These are phyloP conservation scores for Xestia sexstrigata DNA, from an alignment of 2,888 invertebrate genomes.

Conservation along the genomic window DNA sequence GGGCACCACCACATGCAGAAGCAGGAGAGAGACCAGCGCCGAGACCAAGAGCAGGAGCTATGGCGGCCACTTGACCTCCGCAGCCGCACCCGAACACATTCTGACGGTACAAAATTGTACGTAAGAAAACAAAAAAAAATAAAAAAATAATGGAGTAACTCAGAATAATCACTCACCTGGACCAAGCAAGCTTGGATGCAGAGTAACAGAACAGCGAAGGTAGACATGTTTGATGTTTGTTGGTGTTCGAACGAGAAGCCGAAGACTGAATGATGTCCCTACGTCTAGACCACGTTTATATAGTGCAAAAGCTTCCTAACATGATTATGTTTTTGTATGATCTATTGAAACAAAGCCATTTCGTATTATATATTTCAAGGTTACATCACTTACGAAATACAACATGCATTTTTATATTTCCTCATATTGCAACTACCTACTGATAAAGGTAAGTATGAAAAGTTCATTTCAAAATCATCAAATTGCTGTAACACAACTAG, in stretches of 20 bases:
- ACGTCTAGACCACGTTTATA: neutral
- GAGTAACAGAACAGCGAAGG: conserved; percentile 13
- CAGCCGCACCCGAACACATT: neutral
- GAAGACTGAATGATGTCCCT: neutral
- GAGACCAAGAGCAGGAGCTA: conserved; percentile 51
- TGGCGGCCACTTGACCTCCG: neutral
- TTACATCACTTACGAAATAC: neutral
- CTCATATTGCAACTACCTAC: conserved; percentile 9
- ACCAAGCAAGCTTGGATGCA: conserved; percentile 12
- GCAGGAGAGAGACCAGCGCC: conserved; percentile 2
- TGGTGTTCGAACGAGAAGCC: neutral
- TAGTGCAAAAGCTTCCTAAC: neutral
- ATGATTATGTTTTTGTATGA: neutral
- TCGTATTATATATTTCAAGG: neutral
- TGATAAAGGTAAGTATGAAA: neutral
- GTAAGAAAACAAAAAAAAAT: neutral
- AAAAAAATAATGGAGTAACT: neutral
- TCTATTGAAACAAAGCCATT: neutral
- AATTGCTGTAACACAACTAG: conserved; percentile 12
- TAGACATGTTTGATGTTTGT: neutral
- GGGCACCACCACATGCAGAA: neutral
- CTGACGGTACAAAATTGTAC: neutral
- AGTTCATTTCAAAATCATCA: neutral
- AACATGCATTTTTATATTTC: neutral
- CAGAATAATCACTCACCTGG: neutral